phyloP scores from a whole-genome alignment of 1,140 invertebrate species.

The Prorops nasuta region DNA sequence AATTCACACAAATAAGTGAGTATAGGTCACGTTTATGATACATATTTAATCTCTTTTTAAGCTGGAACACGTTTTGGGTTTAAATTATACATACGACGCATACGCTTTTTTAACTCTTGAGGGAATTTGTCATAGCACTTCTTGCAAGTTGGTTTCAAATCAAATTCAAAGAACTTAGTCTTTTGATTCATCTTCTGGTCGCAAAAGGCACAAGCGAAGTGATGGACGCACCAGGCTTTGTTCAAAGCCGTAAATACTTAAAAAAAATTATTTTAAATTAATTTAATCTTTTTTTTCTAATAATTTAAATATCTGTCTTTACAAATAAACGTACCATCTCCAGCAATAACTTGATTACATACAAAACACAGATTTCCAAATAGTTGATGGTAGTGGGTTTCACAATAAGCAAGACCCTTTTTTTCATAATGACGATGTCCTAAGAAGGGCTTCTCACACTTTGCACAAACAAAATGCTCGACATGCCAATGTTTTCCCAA shows the following conservation, averaged over 20 bases:
- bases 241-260: conserved; percentile 96
- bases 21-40: too few relatives aligned
- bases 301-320: neutral
- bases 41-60: too few relatives aligned
- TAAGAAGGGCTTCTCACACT: conserved; percentile 99
- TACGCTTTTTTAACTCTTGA: conserved; percentile 85
- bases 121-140: conserved; percentile 98
- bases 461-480: conserved; percentile 99
- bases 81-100: conserved; percentile 76
- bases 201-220: conserved; percentile 98
- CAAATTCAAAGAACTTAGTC: conserved; percentile 99
- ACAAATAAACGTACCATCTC: conserved; percentile 82
- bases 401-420: conserved; percentile 97
- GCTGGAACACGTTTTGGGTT: conserved; percentile 58
- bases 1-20: too few relatives aligned
- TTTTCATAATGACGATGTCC: conserved; percentile 99
- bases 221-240: conserved; percentile 99
- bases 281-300: too few relatives aligned
- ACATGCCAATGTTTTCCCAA: conserved; percentile 99
- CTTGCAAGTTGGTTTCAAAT: conserved; percentile 97
- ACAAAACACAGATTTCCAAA: conserved; percentile 99
- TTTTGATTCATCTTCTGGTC: conserved; percentile 97
- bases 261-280: conserved; percentile 20
- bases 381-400: conserved; percentile 98
- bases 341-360: conserved; percentile 96